Evolutionary conservation across 2,113 vertebrate genomes (phyloP).

Genomic region (Sebastes schlegelii): DNA sequence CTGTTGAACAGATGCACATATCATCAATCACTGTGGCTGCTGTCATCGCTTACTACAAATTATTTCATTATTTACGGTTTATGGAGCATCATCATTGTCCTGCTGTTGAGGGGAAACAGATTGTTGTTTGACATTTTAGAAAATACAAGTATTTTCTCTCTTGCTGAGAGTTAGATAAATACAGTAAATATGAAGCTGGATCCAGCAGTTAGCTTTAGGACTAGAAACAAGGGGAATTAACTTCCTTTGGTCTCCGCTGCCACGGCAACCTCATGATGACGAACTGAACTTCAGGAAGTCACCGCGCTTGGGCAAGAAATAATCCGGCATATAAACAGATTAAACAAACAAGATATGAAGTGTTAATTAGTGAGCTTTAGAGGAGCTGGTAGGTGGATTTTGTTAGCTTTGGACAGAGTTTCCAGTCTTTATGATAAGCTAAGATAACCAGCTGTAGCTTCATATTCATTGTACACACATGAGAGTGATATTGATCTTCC

Average conservation of each 20-base stretch:
- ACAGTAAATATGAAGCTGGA: not conserved
- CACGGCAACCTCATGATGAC: not conserved
- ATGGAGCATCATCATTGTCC: not conserved
- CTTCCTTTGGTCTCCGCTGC: not conserved
- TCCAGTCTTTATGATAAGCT: constrained; percentile 7
- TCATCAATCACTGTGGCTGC: not conserved
- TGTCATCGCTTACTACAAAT: not conserved
- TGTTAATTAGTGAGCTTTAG: not conserved
- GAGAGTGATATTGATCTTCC: not conserved
- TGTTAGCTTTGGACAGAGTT: not conserved
- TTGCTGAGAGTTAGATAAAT: not conserved
- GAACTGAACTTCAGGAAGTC: not conserved
- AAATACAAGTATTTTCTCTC: no score
- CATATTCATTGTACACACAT: not conserved
- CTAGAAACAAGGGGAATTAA: not conserved
- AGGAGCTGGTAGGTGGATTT: not conserved
- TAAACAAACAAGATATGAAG: not conserved
- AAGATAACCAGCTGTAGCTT: constrained; percentile 6
- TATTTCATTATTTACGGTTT: constrained; percentile 6
- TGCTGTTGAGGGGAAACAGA: no score
- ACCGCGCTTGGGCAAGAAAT: not conserved
- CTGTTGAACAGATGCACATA: constrained; percentile 20
- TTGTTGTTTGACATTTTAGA: no score
- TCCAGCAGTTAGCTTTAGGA: not conserved
- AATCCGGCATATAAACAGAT: not conserved